phyloP scores from a whole-genome alignment of 2,113 vertebrate species.

The Hippopotamus amphibius region DNA sequence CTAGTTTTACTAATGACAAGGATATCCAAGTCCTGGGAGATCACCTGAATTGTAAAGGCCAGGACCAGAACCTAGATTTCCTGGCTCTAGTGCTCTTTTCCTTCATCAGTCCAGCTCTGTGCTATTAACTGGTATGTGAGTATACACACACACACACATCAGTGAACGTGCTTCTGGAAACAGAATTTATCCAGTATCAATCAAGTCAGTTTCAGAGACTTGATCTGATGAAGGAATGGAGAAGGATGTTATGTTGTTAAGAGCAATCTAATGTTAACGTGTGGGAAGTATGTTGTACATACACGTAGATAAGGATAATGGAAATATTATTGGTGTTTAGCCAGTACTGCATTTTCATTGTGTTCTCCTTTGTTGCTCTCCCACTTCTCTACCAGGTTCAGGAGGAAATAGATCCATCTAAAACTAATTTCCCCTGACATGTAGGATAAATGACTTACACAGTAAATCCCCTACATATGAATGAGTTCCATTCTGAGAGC shows the following conservation, averaged over 20 bases:
- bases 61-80: background rate
- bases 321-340: background rate
- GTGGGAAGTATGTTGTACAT: background rate
- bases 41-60: background rate
- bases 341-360: background rate
- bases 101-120: background rate
- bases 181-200: background rate
- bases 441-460: background rate
- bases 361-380: slow-evolving; percentile 20
- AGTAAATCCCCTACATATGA: background rate
- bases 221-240: background rate
- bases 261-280: background rate
- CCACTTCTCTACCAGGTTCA: background rate
- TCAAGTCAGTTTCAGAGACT: background rate
- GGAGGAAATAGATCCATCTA: background rate
- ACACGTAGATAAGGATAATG: background rate
- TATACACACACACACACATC: background rate
- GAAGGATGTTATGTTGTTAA: background rate
- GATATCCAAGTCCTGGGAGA: background rate
- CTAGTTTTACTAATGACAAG: background rate
- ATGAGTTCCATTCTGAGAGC: no score
- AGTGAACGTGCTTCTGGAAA: background rate
- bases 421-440: background rate
- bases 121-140: background rate
- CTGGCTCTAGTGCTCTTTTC: background rate